phyloP scores from a whole-genome alignment of 1,140 invertebrate species.

The Danaus melanippus region DNA sequence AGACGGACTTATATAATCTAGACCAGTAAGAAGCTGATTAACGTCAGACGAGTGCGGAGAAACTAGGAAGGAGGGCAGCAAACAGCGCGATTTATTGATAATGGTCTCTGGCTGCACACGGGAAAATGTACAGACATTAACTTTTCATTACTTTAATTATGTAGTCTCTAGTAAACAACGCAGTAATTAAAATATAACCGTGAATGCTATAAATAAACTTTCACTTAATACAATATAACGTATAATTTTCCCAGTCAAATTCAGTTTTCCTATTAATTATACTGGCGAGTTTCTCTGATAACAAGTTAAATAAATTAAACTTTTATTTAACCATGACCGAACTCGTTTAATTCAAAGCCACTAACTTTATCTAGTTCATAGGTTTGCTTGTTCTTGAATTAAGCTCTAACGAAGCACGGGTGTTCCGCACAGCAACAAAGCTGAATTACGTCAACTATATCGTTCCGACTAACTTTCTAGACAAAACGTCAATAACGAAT shows the following conservation, averaged over 20 bases:
- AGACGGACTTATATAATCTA: conserved; percentile 48
- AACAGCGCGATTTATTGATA: conserved; percentile 63
- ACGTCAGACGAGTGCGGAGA: conserved; percentile 49
- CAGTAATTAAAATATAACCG: too few species aligned
- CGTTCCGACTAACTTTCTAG: conserved; percentile 31
- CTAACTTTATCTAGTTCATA: conserved; percentile 12
- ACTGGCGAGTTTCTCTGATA: too few species aligned
- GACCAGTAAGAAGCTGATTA: conserved; percentile 60
- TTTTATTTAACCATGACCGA: conserved; percentile 4
- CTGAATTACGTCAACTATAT: conserved; percentile 27
- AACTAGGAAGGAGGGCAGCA: conserved; percentile 41
- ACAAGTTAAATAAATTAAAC: neutral
- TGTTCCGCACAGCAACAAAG: conserved; percentile 26
- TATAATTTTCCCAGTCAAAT: too few species aligned
- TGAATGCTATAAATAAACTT: too few species aligned
- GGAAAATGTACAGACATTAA: conserved; percentile 33
- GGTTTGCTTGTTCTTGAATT: conserved; percentile 22
- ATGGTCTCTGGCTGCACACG: conserved; percentile 35
- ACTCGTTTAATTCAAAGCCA: conserved; percentile 6
- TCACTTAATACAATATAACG: too few species aligned
- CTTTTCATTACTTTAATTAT: too few species aligned
- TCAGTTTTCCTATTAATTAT: conserved; percentile 13
- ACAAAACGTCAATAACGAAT: conserved; percentile 29
- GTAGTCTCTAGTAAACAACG: neutral
- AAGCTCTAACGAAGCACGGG: conserved; percentile 30